Evolutionary conservation across 2,888 invertebrate species (phyloP).

Genomic region (Mystacides longicornis): DNA sequence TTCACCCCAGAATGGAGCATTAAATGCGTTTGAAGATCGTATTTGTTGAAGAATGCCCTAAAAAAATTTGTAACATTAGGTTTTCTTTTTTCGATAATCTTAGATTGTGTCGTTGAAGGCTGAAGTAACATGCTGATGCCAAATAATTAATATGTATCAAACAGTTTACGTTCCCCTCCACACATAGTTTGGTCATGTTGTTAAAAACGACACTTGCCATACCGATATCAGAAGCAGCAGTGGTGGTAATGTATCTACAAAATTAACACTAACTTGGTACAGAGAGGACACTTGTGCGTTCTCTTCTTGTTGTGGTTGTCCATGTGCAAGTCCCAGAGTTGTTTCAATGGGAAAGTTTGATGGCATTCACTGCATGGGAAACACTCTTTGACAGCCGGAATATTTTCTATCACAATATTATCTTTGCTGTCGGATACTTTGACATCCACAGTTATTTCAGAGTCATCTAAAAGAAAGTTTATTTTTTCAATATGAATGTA

Average conservation of each 20-base stretch:
- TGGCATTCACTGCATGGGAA: constrained; percentile 64
- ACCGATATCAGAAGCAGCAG: too few species aligned
- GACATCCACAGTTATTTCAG: too few species aligned
- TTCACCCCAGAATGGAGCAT: neutral
- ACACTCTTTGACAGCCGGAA: neutral
- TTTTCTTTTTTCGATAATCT: neutral
- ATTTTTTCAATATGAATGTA: too few species aligned
- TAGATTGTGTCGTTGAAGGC: too few species aligned
- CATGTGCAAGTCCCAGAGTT: constrained; percentile 60
- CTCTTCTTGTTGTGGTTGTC: constrained; percentile 56
- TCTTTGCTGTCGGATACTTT: too few species aligned
- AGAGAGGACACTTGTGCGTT: constrained; percentile 52
- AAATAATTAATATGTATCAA: too few species aligned
- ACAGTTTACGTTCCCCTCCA: too few species aligned
- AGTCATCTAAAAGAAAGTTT: too few species aligned
- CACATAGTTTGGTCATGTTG: too few species aligned
- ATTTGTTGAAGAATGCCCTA: constrained; percentile 60
- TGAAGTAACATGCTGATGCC: too few species aligned
- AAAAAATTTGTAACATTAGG: constrained; percentile 14
- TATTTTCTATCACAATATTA: neutral
- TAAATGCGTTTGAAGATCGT: constrained; percentile 28
- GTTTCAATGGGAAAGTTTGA: constrained; percentile 61
- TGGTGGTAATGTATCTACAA: neutral
- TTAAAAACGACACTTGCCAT: too few species aligned
- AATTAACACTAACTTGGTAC: constrained; percentile 35